Evolutionary conservation across 2,888 invertebrate genomes (phyloP), one percentile per base, ranked within the genome.

Genomic region (Ophion ventricosus): DNA sequence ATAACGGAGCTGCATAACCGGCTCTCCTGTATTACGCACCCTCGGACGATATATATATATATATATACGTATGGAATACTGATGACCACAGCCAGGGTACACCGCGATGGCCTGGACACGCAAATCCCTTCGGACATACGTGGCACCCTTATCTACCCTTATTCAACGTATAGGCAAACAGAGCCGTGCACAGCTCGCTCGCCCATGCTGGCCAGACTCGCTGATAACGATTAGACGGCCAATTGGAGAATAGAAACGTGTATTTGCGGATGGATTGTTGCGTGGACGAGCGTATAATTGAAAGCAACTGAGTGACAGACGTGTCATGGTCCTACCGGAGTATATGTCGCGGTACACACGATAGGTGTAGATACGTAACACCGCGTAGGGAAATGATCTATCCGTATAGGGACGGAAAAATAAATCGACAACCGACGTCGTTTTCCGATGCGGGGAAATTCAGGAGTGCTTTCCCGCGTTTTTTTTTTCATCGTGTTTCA

Each of bases 141-240:
- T 66, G 82, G 70, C 72, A 79, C 84, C 82, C 82, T 84, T 85
- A 87, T 87, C 84, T 87, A 83, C 85, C 82, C 83, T 80, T 83
- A 85, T 85, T 82, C 77, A 66, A 77, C 74, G 77, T 78, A 67
- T 80, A 81, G 66, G 73, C 49, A 70, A 29, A 70, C 64, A 64
- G 63, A 78, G 80, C 70, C 59, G 14, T 17, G 49, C 49, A 63
- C 43, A 43, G 63, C 40, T 67, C 81, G 63, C 40, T 67, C 81
- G 56, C 43, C 57, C 79, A 66, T 72, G 57, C 43, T 79, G 56
- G 72, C 23, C 57, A 73, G 25, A 17, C 76, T 72, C 73, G 64
- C 76, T 84, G 82, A 86, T 87, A 84, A 85, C 85, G 85, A 87
- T 86, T 86, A 85, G 83, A 84, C 83, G 79, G 61, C 82, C 80